Base-by-base conservation (phyloP, 1,140 invertebrate species). In the Solenopsis fugax region DNA sequence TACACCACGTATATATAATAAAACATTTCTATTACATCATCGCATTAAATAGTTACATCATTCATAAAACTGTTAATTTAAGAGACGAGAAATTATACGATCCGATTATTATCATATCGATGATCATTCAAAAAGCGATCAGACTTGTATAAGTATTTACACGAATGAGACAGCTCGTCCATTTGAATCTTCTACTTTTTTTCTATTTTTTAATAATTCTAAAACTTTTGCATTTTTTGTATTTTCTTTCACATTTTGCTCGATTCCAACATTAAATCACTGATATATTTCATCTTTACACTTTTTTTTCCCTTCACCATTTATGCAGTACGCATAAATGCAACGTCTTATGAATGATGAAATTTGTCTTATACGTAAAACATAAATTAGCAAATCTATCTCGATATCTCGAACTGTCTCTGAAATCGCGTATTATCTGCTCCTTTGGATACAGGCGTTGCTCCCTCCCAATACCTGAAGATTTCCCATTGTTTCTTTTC, bases 361-460 rank as follows among this genome's bases (percentile, higher is more conserved):
- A 54, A 81, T 81, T 41, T 24, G 13, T 41, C 7, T 16, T 21
- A 29, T 2, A 2, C 2, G 29, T 29, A 13, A 81, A 56, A 71
- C 18, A 54, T 54, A 80, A 80, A 12, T 69, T 37, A 41, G n/a
- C 9, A 52, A 81, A 41, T 71, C 29, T 67, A 67, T 65, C 24
- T 80, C 77, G n/a, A 69, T 69, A n/a, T 37, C 34, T 41, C 65
- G 34, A 81, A 71, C 77, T 81, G 64, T 81, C 64, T 81, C 21
- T 54, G n/a, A 52, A 52, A 52, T 69, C 64, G 77, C 64, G 48
- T 71, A 54, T 29, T 45, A 56, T 80, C 24, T 71, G 65, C 37
- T 82, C 37, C 78, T 82, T 72, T 48, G 67, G 50, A 82, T 58
- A 82, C 78, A 72, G 78, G 78, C 78, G 50, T 72, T 58, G 78